These are phyloP conservation scores for Alectoris magna DNA, from an alignment of 2,797 vertebrate genomes.

Conservation along the genomic window DNA sequence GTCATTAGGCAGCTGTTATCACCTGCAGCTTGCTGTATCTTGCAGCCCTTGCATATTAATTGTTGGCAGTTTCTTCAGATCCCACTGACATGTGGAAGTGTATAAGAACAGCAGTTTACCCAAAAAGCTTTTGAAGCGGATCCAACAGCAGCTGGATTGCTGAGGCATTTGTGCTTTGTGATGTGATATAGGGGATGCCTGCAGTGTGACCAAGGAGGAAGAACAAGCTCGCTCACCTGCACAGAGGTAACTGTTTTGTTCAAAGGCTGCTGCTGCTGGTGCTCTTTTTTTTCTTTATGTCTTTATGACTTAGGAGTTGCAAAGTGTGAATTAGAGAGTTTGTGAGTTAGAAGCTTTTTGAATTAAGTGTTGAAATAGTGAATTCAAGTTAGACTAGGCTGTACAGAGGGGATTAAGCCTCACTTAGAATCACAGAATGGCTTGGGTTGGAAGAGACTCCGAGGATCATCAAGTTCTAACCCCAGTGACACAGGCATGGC, in stretches of 20 bases:
- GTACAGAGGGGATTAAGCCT: background rate
- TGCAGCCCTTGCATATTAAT: background rate
- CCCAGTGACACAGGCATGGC: too few relatives aligned
- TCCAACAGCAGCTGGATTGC: background rate
- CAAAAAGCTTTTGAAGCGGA: background rate
- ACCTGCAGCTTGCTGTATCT: background rate
- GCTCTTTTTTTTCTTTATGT: too few relatives aligned
- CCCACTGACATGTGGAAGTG: background rate
- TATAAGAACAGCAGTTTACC: background rate
- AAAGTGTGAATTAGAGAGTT: background rate
- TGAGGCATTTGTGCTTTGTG: rapidly evolving
- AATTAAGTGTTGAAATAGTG: background rate
- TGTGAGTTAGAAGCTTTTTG: background rate
- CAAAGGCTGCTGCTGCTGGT: background rate
- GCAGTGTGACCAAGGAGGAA: background rate
- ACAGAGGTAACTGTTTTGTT: background rate
- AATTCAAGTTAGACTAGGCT: background rate
- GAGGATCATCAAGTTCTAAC: too few relatives aligned
- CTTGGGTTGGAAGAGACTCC: too few relatives aligned
- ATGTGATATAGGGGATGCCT: background rate
- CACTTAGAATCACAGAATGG: too few relatives aligned
- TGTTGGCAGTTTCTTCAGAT: background rate
- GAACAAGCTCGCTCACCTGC: background rate
- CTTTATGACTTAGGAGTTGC: background rate
- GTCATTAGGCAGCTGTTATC: background rate